A percentile compares a stretch with the other conserved stretches of the same genome.
These are phyloP conservation scores for Sesia bembeciformis DNA, from an alignment of 2,888 invertebrate species.

Conservation along the genomic window DNA sequence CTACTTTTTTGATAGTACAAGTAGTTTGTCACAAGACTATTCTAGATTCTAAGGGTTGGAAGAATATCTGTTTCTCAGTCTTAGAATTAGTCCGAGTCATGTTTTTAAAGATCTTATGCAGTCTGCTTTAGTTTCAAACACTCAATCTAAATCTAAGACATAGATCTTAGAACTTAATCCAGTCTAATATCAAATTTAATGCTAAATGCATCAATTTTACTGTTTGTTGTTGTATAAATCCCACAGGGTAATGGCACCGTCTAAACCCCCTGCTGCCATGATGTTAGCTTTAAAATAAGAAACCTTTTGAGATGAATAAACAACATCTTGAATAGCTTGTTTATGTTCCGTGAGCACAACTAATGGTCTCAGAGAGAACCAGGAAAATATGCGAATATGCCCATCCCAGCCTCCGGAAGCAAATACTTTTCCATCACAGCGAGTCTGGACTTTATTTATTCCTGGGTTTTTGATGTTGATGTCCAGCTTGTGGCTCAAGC, in stretches of 20 bases:
- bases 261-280: conserved; percentile 85
- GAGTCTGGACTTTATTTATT: conserved; percentile 78
- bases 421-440: conserved; percentile 82
- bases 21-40: not conserved
- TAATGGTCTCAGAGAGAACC: conserved; percentile 82
- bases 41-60: not conserved
- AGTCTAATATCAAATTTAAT: not conserved
- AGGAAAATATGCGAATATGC: conserved; percentile 82
- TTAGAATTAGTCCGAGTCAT: too few relatives aligned
- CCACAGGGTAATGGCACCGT: conserved; percentile 86
- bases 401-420: conserved; percentile 86
- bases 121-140: too few relatives aligned
- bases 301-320: conserved; percentile 78
- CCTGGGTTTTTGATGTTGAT: conserved; percentile 83
- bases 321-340: conserved; percentile 80
- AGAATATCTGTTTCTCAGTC: too few relatives aligned
- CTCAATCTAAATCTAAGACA: too few relatives aligned
- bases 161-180: too few relatives aligned
- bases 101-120: too few relatives aligned
- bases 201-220: not conserved
- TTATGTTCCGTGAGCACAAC: conserved; percentile 84
- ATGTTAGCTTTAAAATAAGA: conserved; percentile 81
- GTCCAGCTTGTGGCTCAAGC: conserved; percentile 74
- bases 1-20: not conserved
- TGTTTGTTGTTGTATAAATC: conserved; percentile 79